Evolutionary conservation across 2,888 invertebrate genomes (phyloP), one percentile per base, ranked within the genome.

Genomic region (Scaptomyza cyrtandrae): DNA sequence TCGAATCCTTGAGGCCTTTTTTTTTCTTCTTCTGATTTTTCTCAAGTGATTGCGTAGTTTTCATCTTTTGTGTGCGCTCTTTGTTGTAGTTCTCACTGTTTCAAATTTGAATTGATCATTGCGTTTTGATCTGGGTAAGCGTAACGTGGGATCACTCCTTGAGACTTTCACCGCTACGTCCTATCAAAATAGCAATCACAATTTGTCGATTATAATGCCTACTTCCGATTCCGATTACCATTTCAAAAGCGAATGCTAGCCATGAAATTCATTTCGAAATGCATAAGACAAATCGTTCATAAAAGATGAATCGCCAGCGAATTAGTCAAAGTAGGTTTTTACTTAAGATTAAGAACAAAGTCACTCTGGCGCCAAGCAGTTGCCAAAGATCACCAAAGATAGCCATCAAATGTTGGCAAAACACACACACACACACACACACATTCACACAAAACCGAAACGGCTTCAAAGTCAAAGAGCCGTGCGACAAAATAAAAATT

Each of bases 11-110:
- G 50, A 59, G 65, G 71, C 77, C 78, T 74, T 80, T 78, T 39
- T 14, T 82, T 88, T n/a, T n/a, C n/a, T n/a, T 78, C 75, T 41
- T 41, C 82, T 88, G 88, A 90, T 88, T 90, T 88, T 88, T 88
- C 88, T 88, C 88, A 88, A 90, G 88, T 87, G 88, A 88, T 88
- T 88, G 89, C 77, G 86, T 86, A 75, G 89, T 89, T 89, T 89
- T 88, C 86, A 81, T 74, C 69, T 77, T 75, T 76, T 82, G 63
- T 71, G 64, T 43, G 33, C 48, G 57, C 73, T 66, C 68, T 59
- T 88, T 85, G 86, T 86, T 80, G 67, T 58, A 72, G 76, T 63
- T 71, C 73, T 76, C 74, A 85, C 76, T 86, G 86, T 86, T 83
- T 86, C 75, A 80, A 89, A 86, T 89, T 86, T 86, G 85, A 88